Percentiles rank a stretch among this genome's conserved stretches.
Evolutionary conservation across 2,113 vertebrate genomes (phyloP).

Genomic region (Narcine bancroftii): DNA sequence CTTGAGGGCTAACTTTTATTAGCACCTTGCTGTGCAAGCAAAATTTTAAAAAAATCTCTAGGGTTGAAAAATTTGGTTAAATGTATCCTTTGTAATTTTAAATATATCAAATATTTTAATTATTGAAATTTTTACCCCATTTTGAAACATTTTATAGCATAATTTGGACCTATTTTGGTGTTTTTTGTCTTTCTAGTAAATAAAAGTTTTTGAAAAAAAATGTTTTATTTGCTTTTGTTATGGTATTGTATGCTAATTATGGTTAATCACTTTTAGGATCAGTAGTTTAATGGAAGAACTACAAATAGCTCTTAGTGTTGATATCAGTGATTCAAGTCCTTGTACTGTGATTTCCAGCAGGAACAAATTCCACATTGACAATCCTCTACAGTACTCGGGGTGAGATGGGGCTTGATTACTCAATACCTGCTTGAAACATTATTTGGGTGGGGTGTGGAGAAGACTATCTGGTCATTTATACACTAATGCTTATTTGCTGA

Average conservation of each 20-base stretch:
- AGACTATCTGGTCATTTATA: no score
- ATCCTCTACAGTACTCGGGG: no score
- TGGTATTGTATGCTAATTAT: background rate
- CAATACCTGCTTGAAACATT: no score
- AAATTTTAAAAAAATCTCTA: constrained; percentile 71
- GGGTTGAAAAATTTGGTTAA: constrained; percentile 79
- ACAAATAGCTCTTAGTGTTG: background rate
- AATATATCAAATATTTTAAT: constrained; percentile 84
- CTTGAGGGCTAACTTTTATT: constrained; percentile 83
- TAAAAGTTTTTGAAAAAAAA: constrained; percentile 73
- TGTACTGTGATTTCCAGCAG: no score
- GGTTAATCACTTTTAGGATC: background rate
- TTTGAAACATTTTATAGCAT: constrained; percentile 37
- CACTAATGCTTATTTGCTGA: no score
- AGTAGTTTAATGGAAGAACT: background rate
- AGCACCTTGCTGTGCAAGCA: constrained; percentile 84
- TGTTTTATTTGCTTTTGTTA: constrained; percentile 13
- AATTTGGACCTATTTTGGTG: constrained; percentile 74
- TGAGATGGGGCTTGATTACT: no score
- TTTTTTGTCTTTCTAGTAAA: constrained; percentile 82
- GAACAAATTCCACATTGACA: no score
- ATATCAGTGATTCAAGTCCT: no score
- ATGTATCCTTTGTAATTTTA: constrained; percentile 81
- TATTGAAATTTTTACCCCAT: constrained; percentile 81
- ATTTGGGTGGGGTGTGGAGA: no score